These are phyloP conservation scores for Tipula confusa DNA, from an alignment of 2,888 invertebrate species.

Conservation along the genomic window DNA sequence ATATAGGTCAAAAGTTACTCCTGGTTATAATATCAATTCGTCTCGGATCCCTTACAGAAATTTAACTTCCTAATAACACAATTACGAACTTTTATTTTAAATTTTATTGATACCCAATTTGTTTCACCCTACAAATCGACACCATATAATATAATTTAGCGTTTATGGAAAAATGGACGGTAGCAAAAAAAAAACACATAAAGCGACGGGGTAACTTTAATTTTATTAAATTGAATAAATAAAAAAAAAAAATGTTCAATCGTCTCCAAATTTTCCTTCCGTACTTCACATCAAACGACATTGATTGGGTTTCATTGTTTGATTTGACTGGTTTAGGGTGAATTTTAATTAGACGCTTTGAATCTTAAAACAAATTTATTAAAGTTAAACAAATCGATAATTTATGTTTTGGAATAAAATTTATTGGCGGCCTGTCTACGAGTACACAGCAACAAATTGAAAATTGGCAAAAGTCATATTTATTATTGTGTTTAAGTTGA, in stretches of 20 bases:
- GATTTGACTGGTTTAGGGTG: background rate
- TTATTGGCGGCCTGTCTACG: background rate
- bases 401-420: background rate
- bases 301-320: constrained; percentile 1
- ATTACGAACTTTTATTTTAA: background rate
- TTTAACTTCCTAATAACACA: background rate
- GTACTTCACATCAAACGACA: background rate
- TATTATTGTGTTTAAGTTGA: background rate
- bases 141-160: background rate
- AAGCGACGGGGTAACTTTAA: background rate
- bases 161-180: background rate
- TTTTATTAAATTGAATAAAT: background rate
- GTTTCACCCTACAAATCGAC: background rate
- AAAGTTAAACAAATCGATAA: background rate
- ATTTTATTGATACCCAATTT: constrained; percentile 4
- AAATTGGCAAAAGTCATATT: background rate
- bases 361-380: background rate
- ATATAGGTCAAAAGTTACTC: background rate
- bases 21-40: background rate
- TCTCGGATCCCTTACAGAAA: background rate
- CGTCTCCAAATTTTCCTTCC: background rate
- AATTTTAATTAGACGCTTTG: constrained; percentile 6
- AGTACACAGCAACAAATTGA: background rate
- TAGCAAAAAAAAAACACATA: background rate
- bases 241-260: background rate